Base-by-base conservation (phyloP, 2,797 vertebrate species). In the Myotis vivesi region DNA sequence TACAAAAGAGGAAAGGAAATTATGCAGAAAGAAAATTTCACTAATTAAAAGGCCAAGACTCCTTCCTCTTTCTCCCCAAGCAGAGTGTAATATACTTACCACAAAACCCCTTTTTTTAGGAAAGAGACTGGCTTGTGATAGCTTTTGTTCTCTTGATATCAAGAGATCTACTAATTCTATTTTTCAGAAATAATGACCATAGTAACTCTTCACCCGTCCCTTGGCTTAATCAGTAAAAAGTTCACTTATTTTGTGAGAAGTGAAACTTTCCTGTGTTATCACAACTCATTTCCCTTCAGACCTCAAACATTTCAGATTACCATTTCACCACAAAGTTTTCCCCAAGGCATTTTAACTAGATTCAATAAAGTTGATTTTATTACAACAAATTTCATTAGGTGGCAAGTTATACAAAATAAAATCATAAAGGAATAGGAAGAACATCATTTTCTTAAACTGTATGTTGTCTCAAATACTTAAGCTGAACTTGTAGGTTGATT, bases 161-260 rank as follows among this genome's bases (percentile, higher is more conserved):
- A 76, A 76, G 33, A 91, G 20, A 13, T 66, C 46, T 64, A 36
- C 44, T 51, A 51, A 72, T 83, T 86, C 62, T 77, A 0, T 94
- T 91, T 71, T 85, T 23, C 20, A 86, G n/a, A 55, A 46, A 33
- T 83, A 44, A 46, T 0, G 3, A 75, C 36, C 75, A 36, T 6
- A 76, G 10, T 85, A 76, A 73, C 16, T 83, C 55, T 94, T 88
- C 23, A 93, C 53, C 6, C 46, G 3, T 51, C 25, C 30, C 30
- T 88, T 46, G 41, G 12, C n/a, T 92, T 79, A 71, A 68, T 87
- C 49, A 85, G 76, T 85, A 71, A 59, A 86, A 90, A 64, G 33
- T 75, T 82, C 46, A 79, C 38, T 91, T 53, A 86, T 64, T 88
- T 91, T 66, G 51, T 20, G 53, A 87, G 62, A 80, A 95, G 23